Base-by-base conservation (phyloP, 2,888 invertebrate genomes). In the Idaea biselata region DNA sequence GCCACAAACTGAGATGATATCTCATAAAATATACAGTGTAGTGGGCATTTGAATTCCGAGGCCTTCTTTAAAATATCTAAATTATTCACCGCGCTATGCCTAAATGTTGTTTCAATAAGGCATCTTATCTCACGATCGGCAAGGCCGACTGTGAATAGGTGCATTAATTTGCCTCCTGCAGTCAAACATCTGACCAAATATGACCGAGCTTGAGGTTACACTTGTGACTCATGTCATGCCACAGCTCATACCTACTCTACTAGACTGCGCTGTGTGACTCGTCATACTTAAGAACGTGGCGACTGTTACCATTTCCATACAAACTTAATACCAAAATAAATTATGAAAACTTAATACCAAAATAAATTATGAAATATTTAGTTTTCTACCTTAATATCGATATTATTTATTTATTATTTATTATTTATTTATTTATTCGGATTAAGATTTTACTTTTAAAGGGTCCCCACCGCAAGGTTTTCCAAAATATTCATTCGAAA, bases 61-160 rank as follows among this genome's bases (percentile, higher is more conserved):
- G 14, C 14, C 33, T 11, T 14, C 44, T 44, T 3, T 44, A 44
- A 44, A 44, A 44, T 44, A 6, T 44, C 14, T 44, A 44, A 44
- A 44, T 44, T 44, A 44, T 6, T 0, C 44, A 44, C 14, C 11
- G 14, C 44, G 14, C 44, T 44, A 44, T 44, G 44, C 44, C 44
- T 44, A 44, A 44, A 44, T 44, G 3, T 44, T 44, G 44, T 44
- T 44, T 44, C 44, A 44, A 44, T 44, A 14, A 14, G 11, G 44
- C 66, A 68, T 68, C 66, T 55, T 53, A 59, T 59, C 63, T 63
- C 62, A 68, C 64, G 63, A 55, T 64, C 18, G 59, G 58, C 70
- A 67, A 78, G 79, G 76, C 62, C 73, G 60, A 31, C 8, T 60
- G 70, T 69, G 73, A 78, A 74, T 74, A 73, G 69, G 65, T 65